These are phyloP conservation scores for Plumapathes pennacea DNA, from an alignment of 92 coral and sea anemone genomes.

Conservation along the genomic window DNA sequence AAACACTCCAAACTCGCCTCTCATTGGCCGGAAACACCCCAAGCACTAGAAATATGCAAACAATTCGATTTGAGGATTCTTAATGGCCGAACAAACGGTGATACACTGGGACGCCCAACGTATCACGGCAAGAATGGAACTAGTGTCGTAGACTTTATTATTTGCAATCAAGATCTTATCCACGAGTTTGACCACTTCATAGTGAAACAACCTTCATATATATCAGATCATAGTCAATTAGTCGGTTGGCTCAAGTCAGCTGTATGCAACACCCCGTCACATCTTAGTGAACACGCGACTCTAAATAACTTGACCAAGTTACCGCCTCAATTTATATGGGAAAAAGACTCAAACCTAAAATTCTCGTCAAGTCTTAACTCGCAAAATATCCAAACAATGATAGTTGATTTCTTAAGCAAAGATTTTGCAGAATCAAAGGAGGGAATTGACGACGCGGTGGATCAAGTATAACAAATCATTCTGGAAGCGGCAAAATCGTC, in stretches of 20 bases:
- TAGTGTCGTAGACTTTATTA: conserved; percentile 25
- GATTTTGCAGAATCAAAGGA: neutral
- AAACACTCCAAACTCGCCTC: no score
- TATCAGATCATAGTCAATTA: conserved; percentile 26
- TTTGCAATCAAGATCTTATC: conserved; percentile 9
- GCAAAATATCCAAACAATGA: conserved; percentile 5
- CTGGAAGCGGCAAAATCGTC: conserved; percentile 11
- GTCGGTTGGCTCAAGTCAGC: conserved; percentile 15
- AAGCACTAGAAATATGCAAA: conserved; percentile 46
- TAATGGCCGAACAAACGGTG: conserved; percentile 54
- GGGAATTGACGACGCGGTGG: conserved; percentile 14
- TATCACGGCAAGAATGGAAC: conserved; percentile 33
- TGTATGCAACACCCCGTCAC: conserved; percentile 5
- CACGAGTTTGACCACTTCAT: conserved; percentile 20
- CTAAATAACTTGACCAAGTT: conserved; percentile 1
- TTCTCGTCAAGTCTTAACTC: conserved; percentile 4
- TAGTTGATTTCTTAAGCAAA: conserved; percentile 1
- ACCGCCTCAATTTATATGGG: conserved; percentile 32
- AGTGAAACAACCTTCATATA: conserved; percentile 24
- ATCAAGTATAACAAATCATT: conserved; percentile 7
- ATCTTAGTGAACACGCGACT: neutral
- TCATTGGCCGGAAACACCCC: no score
- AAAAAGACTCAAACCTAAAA: conserved; percentile 9
- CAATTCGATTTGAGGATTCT: conserved; percentile 39
- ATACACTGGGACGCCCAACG: conserved; percentile 41